These are phyloP conservation scores for Sorex fumeus DNA, from an alignment of 2,113 vertebrate genomes.

Conservation along the genomic window DNA sequence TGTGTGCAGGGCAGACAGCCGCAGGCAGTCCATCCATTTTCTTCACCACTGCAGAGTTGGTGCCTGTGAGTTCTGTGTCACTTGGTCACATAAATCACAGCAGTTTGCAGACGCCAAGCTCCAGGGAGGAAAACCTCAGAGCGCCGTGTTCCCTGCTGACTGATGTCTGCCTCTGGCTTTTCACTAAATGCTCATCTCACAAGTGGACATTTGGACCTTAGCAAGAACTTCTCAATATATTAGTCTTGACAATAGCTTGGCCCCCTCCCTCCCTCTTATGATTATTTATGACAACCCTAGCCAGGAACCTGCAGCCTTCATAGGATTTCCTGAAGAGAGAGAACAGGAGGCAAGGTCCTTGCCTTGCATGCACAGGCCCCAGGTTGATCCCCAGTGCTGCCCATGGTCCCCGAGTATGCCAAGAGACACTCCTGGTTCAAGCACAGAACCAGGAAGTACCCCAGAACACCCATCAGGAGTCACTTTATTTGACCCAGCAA, in stretches of 20 bases:
- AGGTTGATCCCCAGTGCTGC: too few species aligned
- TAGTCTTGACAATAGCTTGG: background rate
- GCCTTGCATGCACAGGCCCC: too few species aligned
- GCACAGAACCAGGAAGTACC: too few species aligned
- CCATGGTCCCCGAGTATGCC: too few species aligned
- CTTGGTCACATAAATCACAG: conserved; percentile 66
- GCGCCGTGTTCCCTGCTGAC: background rate
- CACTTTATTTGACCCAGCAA: too few species aligned
- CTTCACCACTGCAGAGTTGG: conserved; percentile 63
- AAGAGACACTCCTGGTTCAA: too few species aligned
- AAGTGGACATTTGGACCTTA: background rate
- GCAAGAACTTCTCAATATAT: background rate
- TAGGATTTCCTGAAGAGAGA: background rate
- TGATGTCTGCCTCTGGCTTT: background rate
- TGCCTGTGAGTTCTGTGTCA: conserved; percentile 71
- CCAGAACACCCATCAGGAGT: too few species aligned
- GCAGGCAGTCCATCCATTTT: conserved; percentile 84
- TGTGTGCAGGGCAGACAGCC: conserved; percentile 80
- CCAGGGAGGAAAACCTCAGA: conserved; percentile 1
- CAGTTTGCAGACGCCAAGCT: background rate
- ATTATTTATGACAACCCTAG: background rate
- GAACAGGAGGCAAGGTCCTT: too few species aligned
- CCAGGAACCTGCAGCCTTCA: background rate
- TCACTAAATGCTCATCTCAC: background rate
- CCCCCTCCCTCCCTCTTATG: background rate